Base-by-base conservation (phyloP, 2,113 vertebrate species). In the Hippocampus comes region DNA sequence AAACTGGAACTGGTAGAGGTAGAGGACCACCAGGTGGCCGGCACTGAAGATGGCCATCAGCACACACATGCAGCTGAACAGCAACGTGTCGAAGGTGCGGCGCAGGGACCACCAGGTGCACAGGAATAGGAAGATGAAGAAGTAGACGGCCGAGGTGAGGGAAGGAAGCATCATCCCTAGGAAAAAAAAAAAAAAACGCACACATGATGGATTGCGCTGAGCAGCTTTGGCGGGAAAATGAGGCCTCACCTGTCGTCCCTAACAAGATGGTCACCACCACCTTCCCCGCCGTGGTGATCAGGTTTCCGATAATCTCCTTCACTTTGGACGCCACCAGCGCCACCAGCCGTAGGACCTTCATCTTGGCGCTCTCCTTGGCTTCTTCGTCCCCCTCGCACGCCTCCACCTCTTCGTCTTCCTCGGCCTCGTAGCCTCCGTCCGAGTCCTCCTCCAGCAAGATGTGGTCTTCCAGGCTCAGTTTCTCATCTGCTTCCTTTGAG, bases 51-150 rank as follows among this genome's bases (percentile, higher is more conserved):
- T 98, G 71, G 97, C 96, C 94, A 99, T 96, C 81, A 98, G 89
- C 42, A 99, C 96, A 74, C 97, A 99, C 86, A 99, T 92, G 83
- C 96, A 99, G 94, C 97, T 97, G 93, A 99, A 99, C 78, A 98
- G 91, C 85, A 99, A 92, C 1, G 93, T 96, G 93, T 97, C 95
- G 42, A 99, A 95, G 2, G 90, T 93, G 80, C 92, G 94, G 86
- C 97, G 92, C 85, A 96, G 95, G 30, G 97, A 98, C 97, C 97
- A 99, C 97, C 97, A 99, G 15, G 97, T 98, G 81, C 97, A 97
- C 72, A 99, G 92, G 76, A 95, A 96, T 88, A 99, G 89, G 88
- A 99, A 99, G 75, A 95, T 93, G 76, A 98, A 94, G 92, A 99
- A 99, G 92, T 99, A 99, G 67, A 97, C 94, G 0, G 94, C 93